Conservation (phyloP, 2,113 vertebrate genomes). For the Pagrus major region DNA sequence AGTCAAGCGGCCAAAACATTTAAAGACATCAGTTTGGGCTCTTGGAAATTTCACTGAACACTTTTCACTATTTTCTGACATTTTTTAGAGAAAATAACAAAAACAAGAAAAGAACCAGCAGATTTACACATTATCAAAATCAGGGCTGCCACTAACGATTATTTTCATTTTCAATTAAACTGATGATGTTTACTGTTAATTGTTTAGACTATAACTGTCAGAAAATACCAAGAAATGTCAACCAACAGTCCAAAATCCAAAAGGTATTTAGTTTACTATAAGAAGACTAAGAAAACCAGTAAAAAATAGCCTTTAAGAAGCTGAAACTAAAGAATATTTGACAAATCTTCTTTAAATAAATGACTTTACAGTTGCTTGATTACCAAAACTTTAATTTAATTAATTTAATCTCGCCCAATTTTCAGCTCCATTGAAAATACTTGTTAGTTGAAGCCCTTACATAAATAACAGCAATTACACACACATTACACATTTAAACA, state of each 20-base stretch:
- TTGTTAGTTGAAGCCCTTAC: background rate
- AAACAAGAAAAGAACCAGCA: background rate
- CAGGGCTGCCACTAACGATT: background rate
- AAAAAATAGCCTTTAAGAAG: background rate
- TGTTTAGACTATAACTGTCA: background rate
- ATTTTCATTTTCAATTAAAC: background rate
- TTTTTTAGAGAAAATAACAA: background rate
- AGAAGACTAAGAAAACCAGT: background rate
- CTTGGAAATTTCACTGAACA: background rate
- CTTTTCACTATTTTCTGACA: background rate
- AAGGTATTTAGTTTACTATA: background rate
- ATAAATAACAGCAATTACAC: background rate
- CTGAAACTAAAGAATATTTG: background rate
- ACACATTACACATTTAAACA: constrained; percentile 7
- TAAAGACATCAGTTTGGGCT: background rate
- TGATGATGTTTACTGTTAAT: background rate
- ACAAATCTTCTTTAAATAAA: background rate
- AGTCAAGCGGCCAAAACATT: background rate
- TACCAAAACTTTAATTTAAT: background rate
- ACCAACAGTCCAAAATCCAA: background rate
- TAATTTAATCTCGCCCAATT: background rate
- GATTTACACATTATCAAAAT: background rate
- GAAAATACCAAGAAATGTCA: background rate
- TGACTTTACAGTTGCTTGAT: background rate
- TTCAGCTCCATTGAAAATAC: background rate